Percentiles rank a stretch among this genome's conserved stretches.
Evolutionary conservation across 2,888 invertebrate genomes (phyloP).

Genomic region (Trissoscelio sp.): DNA sequence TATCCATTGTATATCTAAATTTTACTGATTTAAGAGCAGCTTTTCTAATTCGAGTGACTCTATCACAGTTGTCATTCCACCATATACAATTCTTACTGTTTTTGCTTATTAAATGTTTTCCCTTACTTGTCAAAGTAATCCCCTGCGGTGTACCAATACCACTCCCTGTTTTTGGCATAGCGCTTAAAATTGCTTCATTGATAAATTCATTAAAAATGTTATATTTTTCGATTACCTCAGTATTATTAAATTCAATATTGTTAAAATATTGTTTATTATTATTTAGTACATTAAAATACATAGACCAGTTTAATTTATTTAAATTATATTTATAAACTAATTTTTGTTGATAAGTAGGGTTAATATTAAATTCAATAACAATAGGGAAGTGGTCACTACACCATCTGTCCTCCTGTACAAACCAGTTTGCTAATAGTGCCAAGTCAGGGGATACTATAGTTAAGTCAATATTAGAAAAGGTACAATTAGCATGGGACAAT

Average conservation of each 20-base stretch:
- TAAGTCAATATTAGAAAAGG: slow-evolving; percentile 57
- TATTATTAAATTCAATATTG: slow-evolving; percentile 28
- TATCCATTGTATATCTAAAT: slow-evolving; percentile 8
- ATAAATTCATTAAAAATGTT: slow-evolving; percentile 9
- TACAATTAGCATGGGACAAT: not conserved
- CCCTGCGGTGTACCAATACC: not conserved
- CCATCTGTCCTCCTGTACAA: slow-evolving; percentile 26
- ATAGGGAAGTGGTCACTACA: slow-evolving; percentile 64
- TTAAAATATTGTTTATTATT: too few relatives aligned
- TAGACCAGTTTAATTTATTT: slow-evolving; percentile 33
- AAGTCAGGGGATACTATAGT: slow-evolving; percentile 34
- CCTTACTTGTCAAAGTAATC: not conserved
- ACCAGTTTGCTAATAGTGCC: slow-evolving; percentile 38
- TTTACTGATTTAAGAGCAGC: slow-evolving; percentile 28
- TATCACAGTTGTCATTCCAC: slow-evolving; percentile 55
- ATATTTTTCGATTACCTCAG: slow-evolving; percentile 21
- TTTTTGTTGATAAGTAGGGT: not conserved
- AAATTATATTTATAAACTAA: slow-evolving; percentile 43
- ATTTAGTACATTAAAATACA: too few relatives aligned
- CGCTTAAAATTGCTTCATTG: not conserved
- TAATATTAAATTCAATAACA: slow-evolving; percentile 25
- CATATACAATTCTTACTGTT: slow-evolving; percentile 40
- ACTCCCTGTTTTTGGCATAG: not conserved
- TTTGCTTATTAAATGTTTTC: not conserved
- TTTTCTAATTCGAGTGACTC: slow-evolving; percentile 6